Conservation (phyloP, 2,113 vertebrate genomes). For the Murina feae region DNA sequence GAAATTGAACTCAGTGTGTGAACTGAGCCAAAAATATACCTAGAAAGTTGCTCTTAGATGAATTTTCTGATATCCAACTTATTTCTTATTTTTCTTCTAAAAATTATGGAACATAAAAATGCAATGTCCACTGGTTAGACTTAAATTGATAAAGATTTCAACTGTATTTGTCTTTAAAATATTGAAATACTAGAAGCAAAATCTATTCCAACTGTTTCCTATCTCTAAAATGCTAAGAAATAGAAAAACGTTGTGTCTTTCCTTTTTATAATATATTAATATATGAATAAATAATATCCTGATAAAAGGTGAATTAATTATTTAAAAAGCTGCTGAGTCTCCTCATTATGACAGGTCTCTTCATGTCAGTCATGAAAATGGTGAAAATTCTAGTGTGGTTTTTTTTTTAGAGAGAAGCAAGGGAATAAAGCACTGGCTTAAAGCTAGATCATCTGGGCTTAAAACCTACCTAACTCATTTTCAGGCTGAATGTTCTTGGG, state of each 20-base stretch:
- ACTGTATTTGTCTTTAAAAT: constrained; percentile 41
- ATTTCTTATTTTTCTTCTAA: constrained; percentile 31
- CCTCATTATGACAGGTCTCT: not conserved
- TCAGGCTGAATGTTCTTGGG: not conserved
- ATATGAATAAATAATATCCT: constrained; percentile 19
- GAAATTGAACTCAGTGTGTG: not conserved
- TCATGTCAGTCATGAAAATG: not conserved
- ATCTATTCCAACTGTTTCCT: constrained; percentile 6
- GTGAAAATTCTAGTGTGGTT: not conserved
- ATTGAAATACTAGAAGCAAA: constrained; percentile 25
- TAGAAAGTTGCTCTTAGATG: not conserved
- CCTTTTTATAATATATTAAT: constrained; percentile 34
- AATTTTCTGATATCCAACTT: constrained; percentile 4
- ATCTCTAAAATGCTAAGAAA: constrained; percentile 36
- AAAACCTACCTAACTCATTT: not conserved
- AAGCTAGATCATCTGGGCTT: not conserved
- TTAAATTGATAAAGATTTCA: constrained; percentile 23
- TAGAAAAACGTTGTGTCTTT: not conserved
- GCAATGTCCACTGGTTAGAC: not conserved
- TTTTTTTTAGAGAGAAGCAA: constrained; percentile 1
- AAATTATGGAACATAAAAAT: constrained; percentile 30
- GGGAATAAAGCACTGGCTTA: not conserved
- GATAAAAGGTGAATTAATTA: constrained; percentile 7
- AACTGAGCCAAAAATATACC: not conserved
- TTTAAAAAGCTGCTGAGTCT: not conserved